Evolutionary conservation across 2,797 vertebrate genomes (phyloP).

Genomic region (Pristis pectinata): DNA sequence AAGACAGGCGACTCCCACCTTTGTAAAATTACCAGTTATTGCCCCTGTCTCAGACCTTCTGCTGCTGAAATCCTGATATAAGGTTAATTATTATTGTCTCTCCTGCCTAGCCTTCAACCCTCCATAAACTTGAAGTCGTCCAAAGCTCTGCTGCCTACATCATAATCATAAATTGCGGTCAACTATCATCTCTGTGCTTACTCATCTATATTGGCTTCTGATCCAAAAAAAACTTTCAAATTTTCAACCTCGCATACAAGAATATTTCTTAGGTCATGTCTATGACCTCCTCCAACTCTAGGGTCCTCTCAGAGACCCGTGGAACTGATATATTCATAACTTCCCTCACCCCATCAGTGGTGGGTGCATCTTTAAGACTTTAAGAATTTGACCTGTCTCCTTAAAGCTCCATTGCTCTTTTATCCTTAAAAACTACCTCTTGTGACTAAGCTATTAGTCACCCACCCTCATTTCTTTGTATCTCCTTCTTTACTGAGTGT

Average conservation of each 20-base stretch:
- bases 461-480: background rate
- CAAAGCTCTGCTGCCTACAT: background rate
- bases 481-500: background rate
- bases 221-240: background rate
- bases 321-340: background rate
- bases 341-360: background rate
- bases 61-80: background rate
- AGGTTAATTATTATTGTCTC: background rate
- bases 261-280: background rate
- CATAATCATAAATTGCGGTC: background rate
- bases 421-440: background rate
- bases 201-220: background rate
- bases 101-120: too few species aligned
- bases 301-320: background rate
- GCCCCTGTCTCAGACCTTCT: background rate
- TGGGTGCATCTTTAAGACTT: background rate
- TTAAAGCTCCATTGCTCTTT: background rate
- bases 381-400: background rate
- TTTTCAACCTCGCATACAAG: background rate
- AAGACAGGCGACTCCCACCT: background rate
- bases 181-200: background rate
- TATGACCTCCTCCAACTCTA: background rate
- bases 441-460: background rate
- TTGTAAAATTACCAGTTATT: background rate
- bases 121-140: background rate